Conservation (phyloP, 2,888 invertebrate genomes). For the Leptinotarsa juncta region DNA sequence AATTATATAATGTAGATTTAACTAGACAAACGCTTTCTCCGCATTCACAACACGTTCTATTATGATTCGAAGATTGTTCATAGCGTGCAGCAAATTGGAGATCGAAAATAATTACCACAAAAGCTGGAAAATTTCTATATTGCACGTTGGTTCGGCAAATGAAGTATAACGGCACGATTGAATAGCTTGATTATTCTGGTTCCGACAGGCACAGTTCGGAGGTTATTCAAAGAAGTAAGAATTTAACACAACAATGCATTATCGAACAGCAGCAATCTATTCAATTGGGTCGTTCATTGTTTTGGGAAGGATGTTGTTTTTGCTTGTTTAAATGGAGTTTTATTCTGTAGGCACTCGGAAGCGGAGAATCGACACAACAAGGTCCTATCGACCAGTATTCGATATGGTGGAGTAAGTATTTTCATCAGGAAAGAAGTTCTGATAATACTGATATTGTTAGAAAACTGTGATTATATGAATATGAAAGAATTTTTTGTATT, state of each 20-base stretch:
- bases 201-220: conserved; percentile 47
- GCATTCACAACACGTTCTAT: not conserved
- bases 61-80: not conserved
- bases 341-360: conserved; percentile 3
- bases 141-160: conserved; percentile 50
- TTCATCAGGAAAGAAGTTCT: no score
- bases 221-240: conserved; percentile 23
- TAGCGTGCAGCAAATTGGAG: conserved; percentile 19
- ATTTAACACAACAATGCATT: conserved; percentile 18
- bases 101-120: conserved; percentile 27
- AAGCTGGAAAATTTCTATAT: conserved; percentile 26
- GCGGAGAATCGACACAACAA: conserved; percentile 6
- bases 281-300: conserved; percentile 23
- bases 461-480: no score
- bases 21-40: not conserved
- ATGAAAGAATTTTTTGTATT: no score
- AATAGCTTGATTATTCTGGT: conserved; percentile 45
- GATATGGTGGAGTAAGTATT: no score
- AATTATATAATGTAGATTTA: not conserved
- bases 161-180: conserved; percentile 56
- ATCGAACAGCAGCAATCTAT: conserved; percentile 13
- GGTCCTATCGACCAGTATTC: not conserved
- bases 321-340: conserved; percentile 6
- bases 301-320: conserved; percentile 17
- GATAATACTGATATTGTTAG: no score